These are phyloP conservation scores for Drosophila atripex DNA, from an alignment of 2,888 invertebrate species.

Conservation along the genomic window DNA sequence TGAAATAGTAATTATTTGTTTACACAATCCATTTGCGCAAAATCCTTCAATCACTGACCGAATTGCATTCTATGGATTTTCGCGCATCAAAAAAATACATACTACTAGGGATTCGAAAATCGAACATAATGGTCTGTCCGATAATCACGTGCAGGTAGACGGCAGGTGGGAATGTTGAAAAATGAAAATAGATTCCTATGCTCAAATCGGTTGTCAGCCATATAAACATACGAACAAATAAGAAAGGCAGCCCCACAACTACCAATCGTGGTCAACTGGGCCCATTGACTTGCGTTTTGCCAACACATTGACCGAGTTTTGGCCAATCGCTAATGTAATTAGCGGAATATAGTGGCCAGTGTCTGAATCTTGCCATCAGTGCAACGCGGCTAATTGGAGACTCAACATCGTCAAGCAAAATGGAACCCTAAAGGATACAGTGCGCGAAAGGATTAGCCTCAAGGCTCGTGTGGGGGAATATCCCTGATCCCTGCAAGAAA, in stretches of 20 bases:
- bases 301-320: constrained; percentile 77
- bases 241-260: constrained; percentile 64
- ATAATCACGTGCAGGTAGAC: constrained; percentile 55
- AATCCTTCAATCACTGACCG: not conserved
- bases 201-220: constrained; percentile 36
- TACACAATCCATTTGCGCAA: not conserved
- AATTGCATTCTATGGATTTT: constrained; percentile 29
- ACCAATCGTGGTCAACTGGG: constrained; percentile 55
- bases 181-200: constrained; percentile 14
- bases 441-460: constrained; percentile 56
- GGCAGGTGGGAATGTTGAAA: constrained; percentile 4
- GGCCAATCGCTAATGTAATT: constrained; percentile 82
- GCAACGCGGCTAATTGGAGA: constrained; percentile 80
- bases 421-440: constrained; percentile 44
- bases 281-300: constrained; percentile 66
- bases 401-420: constrained; percentile 65
- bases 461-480: constrained; percentile 40
- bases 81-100: constrained; percentile 12
- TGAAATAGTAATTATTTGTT: not conserved
- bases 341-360: constrained; percentile 78
- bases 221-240: constrained; percentile 10
- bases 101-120: constrained; percentile 69
- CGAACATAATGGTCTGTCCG: constrained; percentile 59
- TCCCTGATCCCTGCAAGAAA: constrained; percentile 15
- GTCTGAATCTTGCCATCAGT: constrained; percentile 71